Base-by-base conservation (phyloP, 2,113 vertebrate species). In the Amphiprion ocellaris region DNA sequence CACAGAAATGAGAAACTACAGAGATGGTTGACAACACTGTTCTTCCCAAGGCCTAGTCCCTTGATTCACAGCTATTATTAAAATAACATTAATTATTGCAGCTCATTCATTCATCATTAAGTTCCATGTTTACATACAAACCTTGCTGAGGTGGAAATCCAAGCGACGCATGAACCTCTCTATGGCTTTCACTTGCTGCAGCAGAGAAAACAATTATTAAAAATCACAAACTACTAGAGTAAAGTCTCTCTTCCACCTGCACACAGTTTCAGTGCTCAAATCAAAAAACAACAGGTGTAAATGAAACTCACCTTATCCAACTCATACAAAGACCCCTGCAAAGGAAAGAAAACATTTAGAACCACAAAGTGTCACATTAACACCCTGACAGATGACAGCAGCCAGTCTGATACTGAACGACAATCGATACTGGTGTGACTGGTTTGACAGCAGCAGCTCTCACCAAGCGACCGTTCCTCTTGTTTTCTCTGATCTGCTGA, bases 171-270 rank as follows among this genome's bases (percentile, higher is more conserved):
- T 94, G 52, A 94, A 94, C 77, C 93, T 86, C 89, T 94, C 93
- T 8, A 94, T 93, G 70, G 90, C 92, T 83, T 94, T 94, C 58
- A 94, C 93, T 90, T 94, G 93, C 93, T 94, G n/a, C 5, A 82
- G 69, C 50, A 73, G 54, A 65, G 11, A 69, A 69, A 75, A 26
- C 23, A 37, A 46, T 24, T 0, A 44, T 54, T 61, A 33, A 28
- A 61, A 7, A 49, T 58, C 4, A 49, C 49, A 59, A 16, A 39
- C 8, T n/a, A n/a, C 58, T 15, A 9, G 26, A 74, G 46, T 26
- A 46, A 19, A 5, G 33, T 26, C 7, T 33, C 16, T 54, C 26
- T 24, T 60, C 6, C 14, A 63, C 10, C 12, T 11, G 10, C 6
- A 2, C 10, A 39, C 1, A 24, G 62, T 47, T 80, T 82, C 4